phyloP scores from a whole-genome alignment of 2,888 invertebrate species.

The Caenorhabditis sp. region DNA sequence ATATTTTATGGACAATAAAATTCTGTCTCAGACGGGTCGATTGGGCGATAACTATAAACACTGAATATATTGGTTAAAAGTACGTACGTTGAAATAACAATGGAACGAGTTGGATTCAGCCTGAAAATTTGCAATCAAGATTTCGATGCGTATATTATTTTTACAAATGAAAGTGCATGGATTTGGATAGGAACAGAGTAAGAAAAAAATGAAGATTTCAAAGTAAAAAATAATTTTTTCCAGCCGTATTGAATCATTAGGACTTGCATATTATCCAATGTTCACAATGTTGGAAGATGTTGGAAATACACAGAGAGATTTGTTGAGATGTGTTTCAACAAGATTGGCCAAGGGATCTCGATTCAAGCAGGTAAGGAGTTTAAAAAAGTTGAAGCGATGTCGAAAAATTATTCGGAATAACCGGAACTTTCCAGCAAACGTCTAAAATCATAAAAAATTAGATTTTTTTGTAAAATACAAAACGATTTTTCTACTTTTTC shows the following conservation, averaged over 20 bases:
- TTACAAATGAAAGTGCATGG: conserved; percentile 37
- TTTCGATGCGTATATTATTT: conserved; percentile 34
- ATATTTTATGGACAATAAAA: too few relatives aligned
- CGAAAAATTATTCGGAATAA: not conserved
- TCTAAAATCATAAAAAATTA: too few relatives aligned
- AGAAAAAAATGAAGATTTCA: not conserved
- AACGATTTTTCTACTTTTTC: too few relatives aligned
- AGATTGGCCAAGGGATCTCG: conserved; percentile 25
- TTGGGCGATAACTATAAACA: conserved; percentile 19
- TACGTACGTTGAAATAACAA: too few relatives aligned
- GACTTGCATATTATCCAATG: conserved; percentile 40
- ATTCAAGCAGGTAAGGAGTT: conserved; percentile 24
- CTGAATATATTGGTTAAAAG: not conserved
- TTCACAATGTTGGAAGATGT: conserved; percentile 45
- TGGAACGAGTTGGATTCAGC: conserved; percentile 20
- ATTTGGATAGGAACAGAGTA: conserved; percentile 49
- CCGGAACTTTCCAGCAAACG: too few relatives aligned
- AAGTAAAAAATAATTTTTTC: conserved; percentile 6
- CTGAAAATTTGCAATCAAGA: conserved; percentile 32
- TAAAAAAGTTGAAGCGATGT: conserved; percentile 1
- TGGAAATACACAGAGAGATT: conserved; percentile 35
- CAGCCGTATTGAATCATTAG: conserved; percentile 36
- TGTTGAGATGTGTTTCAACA: conserved; percentile 26
- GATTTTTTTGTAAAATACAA: too few relatives aligned
- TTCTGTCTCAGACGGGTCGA: conserved; percentile 19